Evolutionary conservation across 2,113 vertebrate genomes (phyloP), one percentile per base, ranked within the genome.

Genomic region (Pseudopipra pipra): DNA sequence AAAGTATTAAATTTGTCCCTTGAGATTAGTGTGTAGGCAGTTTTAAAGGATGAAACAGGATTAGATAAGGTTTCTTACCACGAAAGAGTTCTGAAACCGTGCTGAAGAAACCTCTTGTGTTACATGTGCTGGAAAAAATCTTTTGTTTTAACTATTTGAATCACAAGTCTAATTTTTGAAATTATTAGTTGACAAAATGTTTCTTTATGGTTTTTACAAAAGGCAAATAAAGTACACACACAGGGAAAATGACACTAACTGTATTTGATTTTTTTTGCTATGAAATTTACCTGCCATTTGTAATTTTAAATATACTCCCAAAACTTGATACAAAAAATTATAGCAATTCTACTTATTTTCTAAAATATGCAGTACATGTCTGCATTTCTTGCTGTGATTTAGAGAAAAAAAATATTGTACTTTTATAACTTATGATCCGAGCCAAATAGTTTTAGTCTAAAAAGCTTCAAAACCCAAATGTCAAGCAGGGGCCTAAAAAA

Each of bases 1-100:
- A 96, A 98, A 98, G 98, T 98, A 98, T 98, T 98, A 98, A 98
- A 99, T 99, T 98, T 98, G 97, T 98, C 98, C 98, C 98, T 90
- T 68, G 98, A 98, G 98, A 98, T 97, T 97, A 97, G 93, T 83
- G 87, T 97, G 88, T 96, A 98, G 97, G 97, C 97, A 97, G 97
- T 98, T 98, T 98, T 98, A 98, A 98, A 97, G 97, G 98, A 98
- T 96, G 97, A 98, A 98, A 98, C 96, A 97, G 97, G 98, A 98
- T 98, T 98, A 98, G 98, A 97, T 98, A 98, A 98, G 97, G 95
- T 98, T 98, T 98, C 97, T 97, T 94, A 97, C 91, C 43, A 89
- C 98, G 93, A 97, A 97, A 96, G 89, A 95, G 85, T 97, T 97
- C 94, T 97, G 96, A 97, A 98, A 97, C 96, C 93, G 89, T 95